Percentiles rank a stretch among this genome's conserved stretches.
These are phyloP conservation scores for Metaphire vulgaris DNA, from an alignment of 1,140 invertebrate species.

Conservation along the genomic window DNA sequence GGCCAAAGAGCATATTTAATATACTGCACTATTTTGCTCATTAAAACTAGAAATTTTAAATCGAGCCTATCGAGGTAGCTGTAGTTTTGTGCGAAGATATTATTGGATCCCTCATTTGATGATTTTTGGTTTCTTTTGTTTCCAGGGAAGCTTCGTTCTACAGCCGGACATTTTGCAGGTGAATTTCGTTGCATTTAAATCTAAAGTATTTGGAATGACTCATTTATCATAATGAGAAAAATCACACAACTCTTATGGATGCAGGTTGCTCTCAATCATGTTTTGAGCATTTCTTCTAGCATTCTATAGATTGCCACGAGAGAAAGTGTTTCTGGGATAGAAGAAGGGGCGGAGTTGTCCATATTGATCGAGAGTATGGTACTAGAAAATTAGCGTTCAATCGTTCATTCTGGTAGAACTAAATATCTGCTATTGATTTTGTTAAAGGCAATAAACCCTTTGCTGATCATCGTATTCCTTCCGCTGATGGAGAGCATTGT, in stretches of 20 bases:
- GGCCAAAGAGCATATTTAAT: too few relatives aligned
- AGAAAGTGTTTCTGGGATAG: background rate
- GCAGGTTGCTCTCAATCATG: too few relatives aligned
- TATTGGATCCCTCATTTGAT: background rate
- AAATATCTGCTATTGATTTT: background rate
- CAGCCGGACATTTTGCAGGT: background rate
- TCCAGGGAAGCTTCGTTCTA: background rate
- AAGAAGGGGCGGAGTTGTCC: background rate
- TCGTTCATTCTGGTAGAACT: too few relatives aligned
- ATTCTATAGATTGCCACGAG: background rate
- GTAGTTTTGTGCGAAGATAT: too few relatives aligned
- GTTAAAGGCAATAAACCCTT: constrained; percentile 62
- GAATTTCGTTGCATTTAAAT: background rate
- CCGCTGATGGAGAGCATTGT: constrained; percentile 72
- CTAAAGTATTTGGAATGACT: background rate
- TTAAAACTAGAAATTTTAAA: too few relatives aligned
- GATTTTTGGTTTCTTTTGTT: background rate
- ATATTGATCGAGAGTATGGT: background rate
- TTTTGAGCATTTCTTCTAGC: too few relatives aligned
- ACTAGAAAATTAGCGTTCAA: too few relatives aligned
- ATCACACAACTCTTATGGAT: background rate
- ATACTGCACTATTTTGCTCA: too few relatives aligned
- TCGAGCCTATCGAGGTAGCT: too few relatives aligned
- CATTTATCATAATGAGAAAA: background rate
- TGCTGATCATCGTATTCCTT: constrained; percentile 77